phyloP scores from a whole-genome alignment of 2,888 invertebrate species.

The Cynaeus angustus region DNA sequence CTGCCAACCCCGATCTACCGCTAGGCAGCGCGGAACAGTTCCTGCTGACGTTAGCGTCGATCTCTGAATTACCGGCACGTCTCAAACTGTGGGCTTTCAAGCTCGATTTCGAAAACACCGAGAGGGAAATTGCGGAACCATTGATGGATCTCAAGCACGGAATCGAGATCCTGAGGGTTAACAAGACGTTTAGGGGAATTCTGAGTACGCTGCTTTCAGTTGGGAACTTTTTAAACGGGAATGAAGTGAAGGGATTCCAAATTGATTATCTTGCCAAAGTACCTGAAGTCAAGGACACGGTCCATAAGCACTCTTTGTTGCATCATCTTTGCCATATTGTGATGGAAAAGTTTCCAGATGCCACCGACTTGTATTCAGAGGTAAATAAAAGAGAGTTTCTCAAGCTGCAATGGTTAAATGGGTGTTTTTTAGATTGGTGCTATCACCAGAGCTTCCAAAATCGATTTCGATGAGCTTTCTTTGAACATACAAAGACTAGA shows the following conservation, averaged over 20 bases:
- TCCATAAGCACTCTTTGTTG: constrained; percentile 97
- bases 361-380: constrained; percentile 97
- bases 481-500: constrained; percentile 92
- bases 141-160: constrained; percentile 99
- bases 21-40: constrained; percentile 98
- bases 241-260: constrained; percentile 95
- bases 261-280: constrained; percentile 98
- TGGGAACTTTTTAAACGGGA: constrained; percentile 97
- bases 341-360: constrained; percentile 96
- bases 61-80: constrained; percentile 94
- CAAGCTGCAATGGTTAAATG: too few species aligned
- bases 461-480: constrained; percentile 95
- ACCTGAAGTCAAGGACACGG: constrained; percentile 99
- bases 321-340: constrained; percentile 99
- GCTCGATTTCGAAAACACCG: constrained; percentile 97
- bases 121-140: constrained; percentile 99
- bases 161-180: constrained; percentile 90
- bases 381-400: constrained; percentile 73
- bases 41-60: constrained; percentile 95
- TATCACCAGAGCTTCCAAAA: constrained; percentile 91
- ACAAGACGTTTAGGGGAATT: constrained; percentile 96
- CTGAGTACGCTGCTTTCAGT: constrained; percentile 94
- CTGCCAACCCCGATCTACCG: constrained; percentile 91
- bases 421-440: constrained; percentile 82
- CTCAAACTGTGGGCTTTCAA: constrained; percentile 99